Percentiles rank a stretch among this genome's conserved stretches.
Conservation (phyloP, 2,888 invertebrate species). For the Lasioglossum calceatum region DNA sequence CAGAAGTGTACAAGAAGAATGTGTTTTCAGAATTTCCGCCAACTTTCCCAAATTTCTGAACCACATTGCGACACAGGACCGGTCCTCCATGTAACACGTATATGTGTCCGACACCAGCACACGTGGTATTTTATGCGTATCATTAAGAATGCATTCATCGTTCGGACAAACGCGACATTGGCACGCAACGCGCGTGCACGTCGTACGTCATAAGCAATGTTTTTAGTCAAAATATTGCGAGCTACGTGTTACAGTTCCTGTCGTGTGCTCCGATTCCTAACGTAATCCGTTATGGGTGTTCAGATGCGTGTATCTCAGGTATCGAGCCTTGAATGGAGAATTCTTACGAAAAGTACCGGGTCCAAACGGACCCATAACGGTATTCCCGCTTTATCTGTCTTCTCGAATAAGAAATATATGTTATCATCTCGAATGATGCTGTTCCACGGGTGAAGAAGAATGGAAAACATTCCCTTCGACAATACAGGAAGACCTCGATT, state of each 20-base stretch:
- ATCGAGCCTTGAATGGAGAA: neutral
- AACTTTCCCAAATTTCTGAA: neutral
- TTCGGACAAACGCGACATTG: neutral
- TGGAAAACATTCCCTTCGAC: neutral
- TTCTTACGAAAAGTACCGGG: neutral
- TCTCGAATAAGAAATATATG: neutral
- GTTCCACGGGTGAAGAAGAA: neutral
- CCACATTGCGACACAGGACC: neutral
- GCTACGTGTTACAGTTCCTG: neutral
- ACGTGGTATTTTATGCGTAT: neutral
- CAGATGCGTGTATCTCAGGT: neutral
- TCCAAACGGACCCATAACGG: neutral
- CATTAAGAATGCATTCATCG: neutral
- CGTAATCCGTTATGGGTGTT: neutral
- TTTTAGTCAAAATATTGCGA: neutral
- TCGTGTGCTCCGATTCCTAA: neutral
- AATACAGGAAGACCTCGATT: conserved; percentile 5
- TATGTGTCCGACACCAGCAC: neutral
- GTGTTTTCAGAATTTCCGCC: neutral
- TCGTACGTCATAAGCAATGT: neutral
- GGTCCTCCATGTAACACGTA: neutral
- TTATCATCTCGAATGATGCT: neutral
- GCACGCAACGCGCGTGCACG: neutral
- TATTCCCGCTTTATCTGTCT: conserved; percentile 1
- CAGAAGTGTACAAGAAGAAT: neutral